Percentiles rank a stretch among this genome's conserved stretches.
Conservation (phyloP, 2,797 vertebrate species). For the Gadopsis marmoratus region DNA sequence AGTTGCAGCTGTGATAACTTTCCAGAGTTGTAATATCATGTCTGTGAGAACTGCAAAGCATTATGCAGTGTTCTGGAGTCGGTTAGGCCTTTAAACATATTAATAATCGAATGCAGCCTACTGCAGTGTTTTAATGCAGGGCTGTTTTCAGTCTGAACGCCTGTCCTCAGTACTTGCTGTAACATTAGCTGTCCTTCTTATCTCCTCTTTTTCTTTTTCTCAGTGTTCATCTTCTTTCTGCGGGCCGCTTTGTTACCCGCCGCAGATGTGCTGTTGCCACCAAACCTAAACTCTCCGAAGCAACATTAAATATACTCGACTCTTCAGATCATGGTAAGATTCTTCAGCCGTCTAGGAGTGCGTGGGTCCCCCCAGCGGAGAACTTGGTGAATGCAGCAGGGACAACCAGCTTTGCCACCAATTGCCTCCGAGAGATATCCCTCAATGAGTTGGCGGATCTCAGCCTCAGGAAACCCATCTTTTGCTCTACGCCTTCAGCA, state of each 20-base stretch:
- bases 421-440: constrained; percentile 55
- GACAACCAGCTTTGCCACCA: constrained; percentile 11
- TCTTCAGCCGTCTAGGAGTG: constrained; percentile 14
- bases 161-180: neutral
- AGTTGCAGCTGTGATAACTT: too few relatives aligned
- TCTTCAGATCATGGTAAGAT: constrained; percentile 73
- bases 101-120: too few relatives aligned
- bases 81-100: too few relatives aligned
- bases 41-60: too few relatives aligned
- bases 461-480: constrained; percentile 71
- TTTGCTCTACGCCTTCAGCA: constrained; percentile 79
- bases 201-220: neutral
- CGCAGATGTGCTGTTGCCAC: constrained; percentile 55
- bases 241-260: constrained; percentile 76
- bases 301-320: constrained; percentile 39
- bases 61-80: too few relatives aligned
- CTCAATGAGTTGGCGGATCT: constrained; percentile 60
- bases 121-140: too few relatives aligned
- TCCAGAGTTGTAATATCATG: too few relatives aligned
- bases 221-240: constrained; percentile 50
- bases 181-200: neutral
- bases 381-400: constrained; percentile 43
- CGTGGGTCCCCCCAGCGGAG: constrained; percentile 16
- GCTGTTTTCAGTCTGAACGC: neutral
- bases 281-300: constrained; percentile 33